Base-by-base conservation (phyloP, 2,113 vertebrate genomes). In the Lynx canadensis region DNA sequence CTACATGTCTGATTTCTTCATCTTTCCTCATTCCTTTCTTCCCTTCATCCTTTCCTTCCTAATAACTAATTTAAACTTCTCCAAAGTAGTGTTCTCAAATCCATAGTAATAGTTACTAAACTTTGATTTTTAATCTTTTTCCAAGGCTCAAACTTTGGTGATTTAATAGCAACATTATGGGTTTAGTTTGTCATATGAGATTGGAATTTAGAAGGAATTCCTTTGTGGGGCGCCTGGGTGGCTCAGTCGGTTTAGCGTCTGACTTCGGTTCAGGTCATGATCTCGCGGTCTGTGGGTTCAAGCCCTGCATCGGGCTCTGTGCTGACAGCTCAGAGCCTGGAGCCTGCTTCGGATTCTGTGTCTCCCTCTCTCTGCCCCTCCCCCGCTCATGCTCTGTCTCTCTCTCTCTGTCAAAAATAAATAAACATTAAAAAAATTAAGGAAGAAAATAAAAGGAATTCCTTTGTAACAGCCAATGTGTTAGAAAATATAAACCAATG, bases 81-180 rank as follows among this genome's bases (percentile, higher is more conserved):
- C n/a, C 57, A 84, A 31, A 38, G 52, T 89, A 68, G 27, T 85
- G 21, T 84, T 89, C 80, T 13, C 63, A 48, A 80, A 63, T 7
- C 6, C n/a, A 50, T 65, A 10, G 29, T 38, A 89, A 88, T 69
- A 69, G 25, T 69, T 36, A 84, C 38, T 73, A 73, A 63, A 65
- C 25, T 93, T 95, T 81, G 60, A 71, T 65, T 76, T 89, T 48
- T 65, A 89, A n/a, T 60, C 14, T 94, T 50, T 91, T 71, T 45
- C 63, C 18, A 73, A 76, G 5, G 7, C 15, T 96, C 74, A 94
- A 94, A 73, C 36, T 92, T 93, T 71, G 25, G 57, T 57, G 41
- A 84, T 82, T 89, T 89, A 95, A 36, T 90, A 89, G 89, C 41
- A 60, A 55, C 16, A 63, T 18, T 11, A 48, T 94, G 11, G 68